Conservation (phyloP, 1,140 invertebrate genomes). For the Pectinophora gossypiella region DNA sequence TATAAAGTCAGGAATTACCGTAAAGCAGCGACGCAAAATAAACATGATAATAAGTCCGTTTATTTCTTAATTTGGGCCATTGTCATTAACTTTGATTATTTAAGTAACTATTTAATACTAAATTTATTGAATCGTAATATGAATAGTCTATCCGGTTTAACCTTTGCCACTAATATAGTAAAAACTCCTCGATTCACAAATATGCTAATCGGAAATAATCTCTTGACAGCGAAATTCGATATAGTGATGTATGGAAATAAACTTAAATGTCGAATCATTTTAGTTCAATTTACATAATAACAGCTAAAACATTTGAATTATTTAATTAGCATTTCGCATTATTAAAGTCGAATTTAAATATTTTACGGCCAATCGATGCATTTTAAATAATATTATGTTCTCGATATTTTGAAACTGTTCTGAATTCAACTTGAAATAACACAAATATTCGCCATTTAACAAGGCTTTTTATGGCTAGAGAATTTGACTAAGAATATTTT, state of each 20-base stretch:
- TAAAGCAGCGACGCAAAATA: background rate
- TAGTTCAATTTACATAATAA: conserved; percentile 45
- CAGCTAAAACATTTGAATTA: conserved; percentile 33
- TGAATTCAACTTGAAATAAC: background rate
- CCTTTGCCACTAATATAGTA: conserved; percentile 17
- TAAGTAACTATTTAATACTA: background rate
- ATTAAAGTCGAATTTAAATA: conserved; percentile 32
- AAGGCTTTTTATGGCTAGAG: background rate
- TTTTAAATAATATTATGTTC: background rate
- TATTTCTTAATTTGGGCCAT: background rate
- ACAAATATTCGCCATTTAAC: background rate
- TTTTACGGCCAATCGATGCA: conserved; percentile 10
- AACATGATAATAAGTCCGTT: background rate
- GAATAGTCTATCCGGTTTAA: background rate
- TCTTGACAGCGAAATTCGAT: conserved; percentile 38
- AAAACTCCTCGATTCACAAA: conserved; percentile 20
- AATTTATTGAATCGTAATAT: background rate
- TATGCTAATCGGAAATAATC: conserved; percentile 37
- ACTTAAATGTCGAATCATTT: conserved; percentile 35
- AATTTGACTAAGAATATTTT: background rate
- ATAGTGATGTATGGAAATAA: conserved; percentile 42
- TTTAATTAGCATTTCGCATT: conserved; percentile 28
- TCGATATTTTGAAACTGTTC: background rate
- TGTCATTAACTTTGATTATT: background rate
- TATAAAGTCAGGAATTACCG: background rate